Evolutionary conservation across 2,113 vertebrate species (phyloP).

Genomic region (Chaetorhynchus papuensis): DNA sequence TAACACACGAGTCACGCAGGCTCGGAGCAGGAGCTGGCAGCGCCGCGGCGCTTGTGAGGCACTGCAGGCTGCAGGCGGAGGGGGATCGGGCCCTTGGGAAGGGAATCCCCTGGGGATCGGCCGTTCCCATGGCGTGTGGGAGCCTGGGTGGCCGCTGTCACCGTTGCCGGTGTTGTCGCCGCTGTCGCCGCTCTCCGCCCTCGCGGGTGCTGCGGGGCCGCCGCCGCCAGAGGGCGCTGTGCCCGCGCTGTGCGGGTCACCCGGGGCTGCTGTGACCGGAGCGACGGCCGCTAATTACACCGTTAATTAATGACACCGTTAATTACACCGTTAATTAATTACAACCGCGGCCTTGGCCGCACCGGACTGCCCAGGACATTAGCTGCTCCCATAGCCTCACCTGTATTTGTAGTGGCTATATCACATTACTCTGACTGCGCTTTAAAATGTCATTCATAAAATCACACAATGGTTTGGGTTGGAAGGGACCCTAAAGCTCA

Average conservation of each 20-base stretch:
- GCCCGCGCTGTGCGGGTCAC: background rate
- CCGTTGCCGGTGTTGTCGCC: background rate
- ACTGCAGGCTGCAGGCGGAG: background rate
- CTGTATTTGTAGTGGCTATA: accelerated
- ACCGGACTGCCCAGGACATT: background rate
- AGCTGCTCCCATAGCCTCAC: background rate
- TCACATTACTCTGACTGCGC: accelerated
- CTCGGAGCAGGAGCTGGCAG: background rate
- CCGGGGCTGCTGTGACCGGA: background rate
- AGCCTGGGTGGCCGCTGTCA: background rate
- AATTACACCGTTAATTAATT: background rate
- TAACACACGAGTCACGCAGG: accelerated
- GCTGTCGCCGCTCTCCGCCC: accelerated
- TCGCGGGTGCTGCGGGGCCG: background rate
- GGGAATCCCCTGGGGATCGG: background rate
- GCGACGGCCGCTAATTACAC: background rate
- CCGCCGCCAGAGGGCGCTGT: background rate
- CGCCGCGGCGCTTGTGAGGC: accelerated
- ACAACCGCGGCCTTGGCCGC: background rate
- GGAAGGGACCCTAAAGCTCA: background rate
- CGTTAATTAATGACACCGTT: background rate
- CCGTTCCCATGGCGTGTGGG: background rate
- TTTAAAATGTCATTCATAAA: background rate
- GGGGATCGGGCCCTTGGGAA: accelerated
- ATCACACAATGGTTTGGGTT: background rate